Conservation (phyloP, 2,888 invertebrate species). For the Melieria crassipennis region DNA sequence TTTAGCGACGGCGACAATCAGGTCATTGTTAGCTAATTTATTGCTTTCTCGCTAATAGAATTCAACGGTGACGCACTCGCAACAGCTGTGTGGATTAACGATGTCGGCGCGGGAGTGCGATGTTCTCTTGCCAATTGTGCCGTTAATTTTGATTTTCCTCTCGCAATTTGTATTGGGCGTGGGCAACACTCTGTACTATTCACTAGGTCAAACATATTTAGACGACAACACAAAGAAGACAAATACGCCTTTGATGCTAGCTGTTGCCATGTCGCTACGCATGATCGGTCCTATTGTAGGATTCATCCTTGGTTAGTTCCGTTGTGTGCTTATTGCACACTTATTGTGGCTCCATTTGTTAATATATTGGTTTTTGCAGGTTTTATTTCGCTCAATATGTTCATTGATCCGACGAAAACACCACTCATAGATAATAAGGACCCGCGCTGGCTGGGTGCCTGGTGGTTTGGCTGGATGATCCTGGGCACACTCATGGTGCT, state of each 20-base stretch:
- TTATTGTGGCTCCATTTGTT: background rate
- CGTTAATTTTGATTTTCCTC: slow-evolving; percentile 71
- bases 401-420: slow-evolving; percentile 71
- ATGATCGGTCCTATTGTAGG: slow-evolving; percentile 70
- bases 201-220: slow-evolving; percentile 74
- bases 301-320: slow-evolving; percentile 68
- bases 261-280: slow-evolving; percentile 62
- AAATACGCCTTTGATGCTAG: slow-evolving; percentile 71
- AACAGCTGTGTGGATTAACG: slow-evolving; percentile 54
- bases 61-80: slow-evolving; percentile 45
- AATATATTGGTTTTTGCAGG: slow-evolving; percentile 45
- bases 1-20: no score
- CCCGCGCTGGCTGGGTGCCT: slow-evolving; percentile 78
- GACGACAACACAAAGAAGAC: slow-evolving; percentile 76
- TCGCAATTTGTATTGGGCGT: slow-evolving; percentile 77
- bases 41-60: slow-evolving; percentile 45
- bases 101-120: slow-evolving; percentile 65
- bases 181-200: slow-evolving; percentile 74
- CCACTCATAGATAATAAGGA: slow-evolving; percentile 71
- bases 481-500: slow-evolving; percentile 69
- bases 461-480: slow-evolving; percentile 78
- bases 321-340: background rate
- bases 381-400: slow-evolving; percentile 67
- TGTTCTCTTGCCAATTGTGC: slow-evolving; percentile 66
- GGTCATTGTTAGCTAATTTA: slow-evolving; percentile 10